Evolutionary conservation across 2,888 invertebrate species (phyloP).

Genomic region (Macrophya annulata): DNA sequence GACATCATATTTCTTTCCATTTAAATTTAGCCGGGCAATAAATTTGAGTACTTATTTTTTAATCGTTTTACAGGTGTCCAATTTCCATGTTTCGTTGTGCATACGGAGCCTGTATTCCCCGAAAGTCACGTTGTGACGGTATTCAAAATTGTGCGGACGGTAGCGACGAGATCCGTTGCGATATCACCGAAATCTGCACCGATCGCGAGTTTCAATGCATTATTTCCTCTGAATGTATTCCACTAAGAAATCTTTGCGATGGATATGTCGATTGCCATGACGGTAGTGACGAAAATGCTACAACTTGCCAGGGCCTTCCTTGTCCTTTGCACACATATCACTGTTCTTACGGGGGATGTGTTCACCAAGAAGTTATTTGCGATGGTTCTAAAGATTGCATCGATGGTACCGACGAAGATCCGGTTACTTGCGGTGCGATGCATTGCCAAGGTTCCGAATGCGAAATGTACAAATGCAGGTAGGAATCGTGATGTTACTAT

Average conservation of each 20-base stretch:
- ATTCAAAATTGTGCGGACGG: constrained; percentile 68
- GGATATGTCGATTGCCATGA: constrained; percentile 69
- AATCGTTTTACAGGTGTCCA: constrained; percentile 66
- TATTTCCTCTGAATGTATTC: constrained; percentile 64
- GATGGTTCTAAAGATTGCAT: constrained; percentile 70
- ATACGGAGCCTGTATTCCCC: constrained; percentile 70
- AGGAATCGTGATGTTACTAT: background rate
- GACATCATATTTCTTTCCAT: background rate
- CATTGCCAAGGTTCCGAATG: constrained; percentile 66
- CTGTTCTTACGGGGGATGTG: constrained; percentile 70
- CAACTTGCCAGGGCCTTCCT: constrained; percentile 66
- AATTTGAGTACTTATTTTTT: background rate
- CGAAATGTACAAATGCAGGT: constrained; percentile 65
- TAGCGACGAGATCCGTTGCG: constrained; percentile 70
- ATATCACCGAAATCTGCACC: constrained; percentile 62
- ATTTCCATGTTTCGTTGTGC: constrained; percentile 66
- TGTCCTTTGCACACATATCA: constrained; percentile 67
- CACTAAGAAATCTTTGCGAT: constrained; percentile 66
- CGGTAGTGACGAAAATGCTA: constrained; percentile 67
- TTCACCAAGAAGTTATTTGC: constrained; percentile 69
- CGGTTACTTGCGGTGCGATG: constrained; percentile 61
- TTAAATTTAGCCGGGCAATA: background rate
- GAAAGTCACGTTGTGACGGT: constrained; percentile 67
- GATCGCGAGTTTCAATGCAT: constrained; percentile 67
- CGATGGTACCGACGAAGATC: constrained; percentile 69